Percentiles rank a stretch among this genome's conserved stretches.
Evolutionary conservation across 2,113 vertebrate genomes (phyloP).

Genomic region (Alligator sinensis): DNA sequence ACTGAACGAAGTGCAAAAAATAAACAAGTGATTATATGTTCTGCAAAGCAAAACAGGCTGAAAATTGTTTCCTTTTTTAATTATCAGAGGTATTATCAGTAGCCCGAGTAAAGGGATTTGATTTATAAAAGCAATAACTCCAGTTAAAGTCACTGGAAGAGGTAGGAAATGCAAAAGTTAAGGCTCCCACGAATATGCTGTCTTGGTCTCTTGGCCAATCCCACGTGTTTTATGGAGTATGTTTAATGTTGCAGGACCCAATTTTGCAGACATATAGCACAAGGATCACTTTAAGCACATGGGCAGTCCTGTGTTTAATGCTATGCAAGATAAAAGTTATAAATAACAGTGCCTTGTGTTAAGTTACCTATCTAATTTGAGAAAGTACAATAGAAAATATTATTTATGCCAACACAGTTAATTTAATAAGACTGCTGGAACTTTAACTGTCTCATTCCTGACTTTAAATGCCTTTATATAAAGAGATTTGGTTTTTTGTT

Average conservation of each 20-base stretch:
- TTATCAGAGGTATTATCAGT: neutral
- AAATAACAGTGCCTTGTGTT: neutral
- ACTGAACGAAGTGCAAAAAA: neutral
- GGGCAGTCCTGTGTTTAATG: constrained; percentile 11
- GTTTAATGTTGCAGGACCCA: fast-evolving
- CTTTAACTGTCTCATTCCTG: neutral
- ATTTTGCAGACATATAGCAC: neutral
- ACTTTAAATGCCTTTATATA: neutral
- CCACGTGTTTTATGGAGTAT: neutral
- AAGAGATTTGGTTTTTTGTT: neutral
- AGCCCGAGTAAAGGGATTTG: neutral
- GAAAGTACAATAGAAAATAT: neutral
- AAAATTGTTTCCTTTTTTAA: neutral
- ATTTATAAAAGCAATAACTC: neutral
- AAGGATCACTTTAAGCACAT: neutral
- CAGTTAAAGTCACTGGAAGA: neutral
- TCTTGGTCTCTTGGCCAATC: neutral
- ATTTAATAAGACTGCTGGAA: fast-evolving
- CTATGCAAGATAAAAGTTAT: neutral
- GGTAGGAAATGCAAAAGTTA: neutral
- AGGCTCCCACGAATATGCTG: fast-evolving
- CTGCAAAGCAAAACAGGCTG: neutral
- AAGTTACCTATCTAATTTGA: neutral
- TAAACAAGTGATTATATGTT: neutral
- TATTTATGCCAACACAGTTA: neutral